These are phyloP conservation scores for Cryptocephalus primarius DNA, from an alignment of 2,888 invertebrate species.

Conservation along the genomic window DNA sequence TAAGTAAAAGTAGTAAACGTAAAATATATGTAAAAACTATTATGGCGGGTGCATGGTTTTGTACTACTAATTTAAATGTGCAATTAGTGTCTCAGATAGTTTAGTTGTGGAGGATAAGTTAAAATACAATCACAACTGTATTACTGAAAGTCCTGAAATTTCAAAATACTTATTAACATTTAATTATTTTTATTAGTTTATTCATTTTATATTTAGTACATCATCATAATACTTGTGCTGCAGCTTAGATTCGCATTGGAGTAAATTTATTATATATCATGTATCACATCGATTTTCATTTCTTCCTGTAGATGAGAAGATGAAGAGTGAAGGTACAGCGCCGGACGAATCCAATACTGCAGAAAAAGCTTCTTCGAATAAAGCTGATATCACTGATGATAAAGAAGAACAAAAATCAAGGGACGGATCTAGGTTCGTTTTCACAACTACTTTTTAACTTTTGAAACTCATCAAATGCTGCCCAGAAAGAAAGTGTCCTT, in stretches of 20 bases:
- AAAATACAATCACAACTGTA: conserved; percentile 5
- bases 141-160: conserved; percentile 1
- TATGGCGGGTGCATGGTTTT: too few species aligned
- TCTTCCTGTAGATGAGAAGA: conserved; percentile 27
- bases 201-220: conserved; percentile 1
- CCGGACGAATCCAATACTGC: conserved; percentile 7
- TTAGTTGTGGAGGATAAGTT: too few species aligned
- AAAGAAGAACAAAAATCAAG: conserved; percentile 8
- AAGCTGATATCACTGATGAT: conserved; percentile 11
- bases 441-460: conserved; percentile 5
- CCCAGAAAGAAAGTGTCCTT: conserved; percentile 3
- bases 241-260: conserved; percentile 19
- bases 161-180: conserved; percentile 7
- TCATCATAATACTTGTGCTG: conserved; percentile 10
- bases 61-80: too few species aligned
- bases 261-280: conserved; percentile 15
- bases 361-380: conserved; percentile 11
- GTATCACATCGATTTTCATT: conserved; percentile 22
- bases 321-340: conserved; percentile 18
- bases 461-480: conserved; percentile 15
- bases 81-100: too few species aligned
- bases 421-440: conserved; percentile 24
- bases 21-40: too few species aligned
- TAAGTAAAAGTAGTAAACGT: too few species aligned
- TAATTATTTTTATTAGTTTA: conserved; percentile 5